Base-by-base conservation (phyloP, 2,888 invertebrate genomes). In the Rhagium mordax region DNA sequence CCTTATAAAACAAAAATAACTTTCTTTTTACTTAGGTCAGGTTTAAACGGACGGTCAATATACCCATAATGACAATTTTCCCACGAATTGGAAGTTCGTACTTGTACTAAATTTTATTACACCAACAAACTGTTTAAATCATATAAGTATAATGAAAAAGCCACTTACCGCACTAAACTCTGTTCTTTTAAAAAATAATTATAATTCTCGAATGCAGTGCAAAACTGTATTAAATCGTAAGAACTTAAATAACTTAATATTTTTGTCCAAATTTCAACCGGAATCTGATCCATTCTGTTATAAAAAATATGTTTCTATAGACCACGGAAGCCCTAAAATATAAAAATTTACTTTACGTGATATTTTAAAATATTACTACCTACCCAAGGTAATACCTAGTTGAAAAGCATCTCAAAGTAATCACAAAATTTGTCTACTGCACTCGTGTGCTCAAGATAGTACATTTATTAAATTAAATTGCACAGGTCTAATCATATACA, bases 161-260 rank as follows among this genome's bases (percentile, higher is more conserved):
- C 2, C n/a, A 64, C 65, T 65, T 33, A 65, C 65, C 20, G 51
- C 18, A 65, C 21, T 41, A 65, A 1, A 33, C 33, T 18, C n/a
- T 33, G 29, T 53, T 65, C 65, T 15, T 65, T 51, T 6, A 53
- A 53, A n/a, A 53, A 13, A 20, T 10, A 59, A 10, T 16, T 20
- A 15, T 65, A 33, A 29, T 53, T 16, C 33, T 15, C 20, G 20
- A 20, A 65, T 1, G 53, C 13, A 13, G 5, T 53, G 15, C 33
- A 65, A 20, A 65, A 65, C n/a, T 65, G 65, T 53, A 65, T 20
- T n/a, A 65, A 53, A 33, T 65, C 65, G 15, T 65, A 65, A 33
- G 33, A 53, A 33, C 41, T 65, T 65, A 65, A 49, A 55, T 65
- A 65, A 21, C 53, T 53, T 41, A 65, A 41, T 53, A 65, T 53